Evolutionary conservation across 2,113 vertebrate genomes (phyloP).

Genomic region (Pelmatolapia mariae): DNA sequence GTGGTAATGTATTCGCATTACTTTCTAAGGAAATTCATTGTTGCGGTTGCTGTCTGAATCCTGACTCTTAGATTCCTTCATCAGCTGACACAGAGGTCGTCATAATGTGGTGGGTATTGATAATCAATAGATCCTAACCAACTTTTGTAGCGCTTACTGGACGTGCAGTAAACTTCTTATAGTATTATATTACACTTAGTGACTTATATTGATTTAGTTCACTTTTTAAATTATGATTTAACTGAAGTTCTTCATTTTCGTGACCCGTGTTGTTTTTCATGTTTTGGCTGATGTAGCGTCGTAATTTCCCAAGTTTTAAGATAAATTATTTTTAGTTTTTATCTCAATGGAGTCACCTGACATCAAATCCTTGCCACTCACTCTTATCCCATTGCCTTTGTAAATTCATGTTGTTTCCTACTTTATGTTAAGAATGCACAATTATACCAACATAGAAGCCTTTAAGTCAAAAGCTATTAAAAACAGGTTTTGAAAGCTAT

Average conservation of each 20-base stretch:
- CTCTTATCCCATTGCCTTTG: background rate
- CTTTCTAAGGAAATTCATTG: background rate
- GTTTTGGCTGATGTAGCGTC: background rate
- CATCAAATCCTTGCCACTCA: background rate
- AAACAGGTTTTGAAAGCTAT: background rate
- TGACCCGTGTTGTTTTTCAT: background rate
- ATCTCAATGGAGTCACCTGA: background rate
- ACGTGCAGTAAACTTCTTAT: background rate
- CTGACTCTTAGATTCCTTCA: background rate
- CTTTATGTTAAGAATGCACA: background rate
- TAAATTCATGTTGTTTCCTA: background rate
- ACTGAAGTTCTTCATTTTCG: background rate
- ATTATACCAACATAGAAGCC: background rate
- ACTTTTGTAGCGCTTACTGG: rapidly evolving
- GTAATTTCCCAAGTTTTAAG: background rate
- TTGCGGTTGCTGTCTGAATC: background rate
- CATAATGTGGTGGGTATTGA: background rate
- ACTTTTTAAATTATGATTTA: background rate
- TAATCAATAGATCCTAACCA: background rate
- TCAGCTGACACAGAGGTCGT: background rate
- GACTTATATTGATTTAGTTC: background rate
- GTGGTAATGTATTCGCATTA: background rate
- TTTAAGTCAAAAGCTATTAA: background rate
- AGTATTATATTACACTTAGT: background rate
- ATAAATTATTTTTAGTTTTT: background rate